phyloP scores from a whole-genome alignment of 2,113 vertebrate genomes.

The Piprites chloris region DNA sequence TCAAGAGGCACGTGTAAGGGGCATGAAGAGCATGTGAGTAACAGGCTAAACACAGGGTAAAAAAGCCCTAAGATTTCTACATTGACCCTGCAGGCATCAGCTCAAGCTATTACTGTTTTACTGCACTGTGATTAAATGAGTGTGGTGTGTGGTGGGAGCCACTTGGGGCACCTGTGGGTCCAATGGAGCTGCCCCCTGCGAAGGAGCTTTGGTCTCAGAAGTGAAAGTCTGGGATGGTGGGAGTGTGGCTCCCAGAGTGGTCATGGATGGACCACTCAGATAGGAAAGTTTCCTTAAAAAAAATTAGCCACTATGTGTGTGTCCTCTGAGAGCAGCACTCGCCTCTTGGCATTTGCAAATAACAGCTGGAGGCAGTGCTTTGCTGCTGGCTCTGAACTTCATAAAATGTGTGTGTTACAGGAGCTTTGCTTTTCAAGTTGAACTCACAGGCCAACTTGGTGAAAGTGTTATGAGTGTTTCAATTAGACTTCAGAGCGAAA shows the following conservation, averaged over 20 bases:
- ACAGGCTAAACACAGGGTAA: background rate
- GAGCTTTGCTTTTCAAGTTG: background rate
- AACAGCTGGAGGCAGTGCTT: background rate
- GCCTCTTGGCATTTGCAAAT: background rate
- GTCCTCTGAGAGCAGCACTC: background rate
- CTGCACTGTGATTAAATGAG: background rate
- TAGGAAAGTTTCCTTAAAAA: background rate
- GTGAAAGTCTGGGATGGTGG: background rate
- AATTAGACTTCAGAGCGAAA: background rate
- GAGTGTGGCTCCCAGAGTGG: background rate
- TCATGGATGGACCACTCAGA: background rate
- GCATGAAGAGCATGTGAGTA: background rate
- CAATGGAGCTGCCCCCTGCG: fast-evolving
- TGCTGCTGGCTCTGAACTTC: background rate
- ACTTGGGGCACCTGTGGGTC: background rate
- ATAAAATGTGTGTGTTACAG: background rate
- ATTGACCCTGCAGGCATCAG: background rate
- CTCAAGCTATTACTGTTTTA: background rate
- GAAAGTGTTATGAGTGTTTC: background rate
- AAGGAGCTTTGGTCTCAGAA: background rate
- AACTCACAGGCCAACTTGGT: background rate
- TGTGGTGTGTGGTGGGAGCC: background rate
- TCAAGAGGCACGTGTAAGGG: background rate
- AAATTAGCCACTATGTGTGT: background rate
- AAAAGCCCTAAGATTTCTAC: background rate